phyloP scores from a whole-genome alignment of 2,797 vertebrate species.

The Hyperoplus immaculatus region DNA sequence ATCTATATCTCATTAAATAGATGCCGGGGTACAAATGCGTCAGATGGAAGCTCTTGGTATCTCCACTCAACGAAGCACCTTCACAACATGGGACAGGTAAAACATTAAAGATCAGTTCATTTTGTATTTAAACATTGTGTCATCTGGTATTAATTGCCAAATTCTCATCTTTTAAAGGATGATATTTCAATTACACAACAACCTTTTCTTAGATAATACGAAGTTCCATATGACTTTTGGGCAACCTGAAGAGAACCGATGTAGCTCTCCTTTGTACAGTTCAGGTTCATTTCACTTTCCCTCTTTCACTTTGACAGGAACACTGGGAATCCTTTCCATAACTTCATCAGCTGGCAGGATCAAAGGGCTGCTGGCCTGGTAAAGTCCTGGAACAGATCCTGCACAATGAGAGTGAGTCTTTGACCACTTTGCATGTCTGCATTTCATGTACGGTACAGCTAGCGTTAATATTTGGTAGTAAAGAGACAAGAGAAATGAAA shows the following conservation, averaged over 20 bases:
- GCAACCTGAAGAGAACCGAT: background rate
- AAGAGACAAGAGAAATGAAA: background rate
- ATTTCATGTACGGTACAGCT: background rate
- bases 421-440: background rate
- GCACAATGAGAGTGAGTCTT: slow-evolving; percentile 90
- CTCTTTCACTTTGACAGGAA: slow-evolving; percentile 79
- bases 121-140: too few relatives aligned
- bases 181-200: too few relatives aligned
- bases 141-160: too few relatives aligned
- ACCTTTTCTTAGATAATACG: background rate
- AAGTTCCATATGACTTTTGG: background rate
- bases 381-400: slow-evolving; percentile 93
- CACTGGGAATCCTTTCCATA: slow-evolving; percentile 95
- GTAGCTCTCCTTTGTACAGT: background rate
- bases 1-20: slow-evolving; percentile 70
- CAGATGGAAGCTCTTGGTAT: slow-evolving; percentile 93
- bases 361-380: slow-evolving; percentile 90
- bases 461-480: background rate
- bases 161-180: too few relatives aligned
- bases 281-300: background rate
- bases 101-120: background rate
- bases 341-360: slow-evolving; percentile 98
- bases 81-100: slow-evolving; percentile 96
- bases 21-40: slow-evolving; percentile 89
- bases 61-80: slow-evolving; percentile 93